These are phyloP conservation scores for Sander vitreus DNA, from an alignment of 2,113 vertebrate genomes.

Conservation along the genomic window DNA sequence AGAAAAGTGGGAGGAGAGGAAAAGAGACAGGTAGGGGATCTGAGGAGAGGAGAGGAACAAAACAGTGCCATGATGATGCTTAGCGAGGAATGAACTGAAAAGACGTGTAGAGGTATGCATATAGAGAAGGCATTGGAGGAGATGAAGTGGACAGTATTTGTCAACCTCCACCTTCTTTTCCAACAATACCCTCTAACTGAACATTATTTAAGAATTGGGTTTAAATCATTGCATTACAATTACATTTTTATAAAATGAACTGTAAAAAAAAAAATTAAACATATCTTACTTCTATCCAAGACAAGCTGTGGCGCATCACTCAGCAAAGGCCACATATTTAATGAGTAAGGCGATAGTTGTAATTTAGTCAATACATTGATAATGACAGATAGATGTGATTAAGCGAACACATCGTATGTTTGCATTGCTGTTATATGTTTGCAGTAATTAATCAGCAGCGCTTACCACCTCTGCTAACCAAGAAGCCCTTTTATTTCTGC, in stretches of 20 bases:
- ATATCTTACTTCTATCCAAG: not conserved
- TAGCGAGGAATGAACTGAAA: constrained; percentile 37
- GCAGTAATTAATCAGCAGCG: not conserved
- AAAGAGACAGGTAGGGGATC: constrained; percentile 79
- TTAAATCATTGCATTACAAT: not conserved
- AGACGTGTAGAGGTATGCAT: constrained; percentile 12
- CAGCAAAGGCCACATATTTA: not conserved
- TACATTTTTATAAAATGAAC: not conserved
- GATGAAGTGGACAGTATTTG: not conserved
- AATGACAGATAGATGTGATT: not conserved
- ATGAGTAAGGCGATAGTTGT: not conserved
- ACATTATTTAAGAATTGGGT: not conserved
- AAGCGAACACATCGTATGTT: rapidly evolving
- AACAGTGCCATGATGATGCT: not conserved
- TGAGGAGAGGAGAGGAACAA: constrained; percentile 70
- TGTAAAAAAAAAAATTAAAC: too few species aligned
- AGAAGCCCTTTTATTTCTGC: not conserved
- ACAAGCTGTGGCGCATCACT: not conserved
- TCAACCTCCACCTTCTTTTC: not conserved
- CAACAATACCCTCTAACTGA: not conserved
- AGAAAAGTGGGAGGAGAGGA: constrained; percentile 77
- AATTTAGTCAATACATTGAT: not conserved
- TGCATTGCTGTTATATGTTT: too few species aligned
- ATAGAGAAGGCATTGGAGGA: not conserved
- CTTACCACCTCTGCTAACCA: not conserved